Base-by-base conservation (phyloP, 2,113 vertebrate species). In the Heterochromis multidens region DNA sequence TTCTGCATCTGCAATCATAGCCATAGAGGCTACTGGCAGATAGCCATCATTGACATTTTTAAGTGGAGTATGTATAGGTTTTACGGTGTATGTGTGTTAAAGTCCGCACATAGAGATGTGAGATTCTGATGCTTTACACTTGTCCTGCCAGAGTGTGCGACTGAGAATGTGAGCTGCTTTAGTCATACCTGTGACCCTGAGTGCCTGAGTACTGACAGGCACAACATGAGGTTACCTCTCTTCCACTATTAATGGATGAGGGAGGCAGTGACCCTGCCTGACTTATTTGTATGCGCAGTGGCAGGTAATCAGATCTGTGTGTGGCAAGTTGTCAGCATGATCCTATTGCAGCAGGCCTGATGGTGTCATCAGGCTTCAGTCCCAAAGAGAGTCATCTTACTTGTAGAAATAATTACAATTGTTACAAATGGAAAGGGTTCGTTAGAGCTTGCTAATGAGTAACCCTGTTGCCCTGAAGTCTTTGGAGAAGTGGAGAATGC, bases 241-340 rank as follows among this genome's bases (percentile, higher is more conserved):
- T 83, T 84, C 25, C 27, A 83, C 63, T 83, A 67, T 85, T 89
- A 88, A 84, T 84, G 70, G 72, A 77, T 70, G 46, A 86, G 56
- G 57, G 65, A 77, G 49, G 33, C 70, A 56, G 40, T 49, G 81
- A 87, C 82, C 79, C 63, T 46, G 27, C 8, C 29, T 33, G 77
- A 59, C 25, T 59, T 84, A 59, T 84, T 87, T 89, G 70, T 77
- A 56, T 79, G 77, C 59, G 61, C 14, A 23, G 25, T 46, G 40
- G 59, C 59, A 61, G 58, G 70, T 86, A 74, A 89, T 77, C 72
- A 82, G 46, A 87, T 81, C n/a, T 59, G 21, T 31, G 10, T 43
- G 61, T 88, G 79, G 60, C 27, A 77, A 11, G 62, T 63, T 84
- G 52, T 86, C 54, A 52, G n/a, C 23, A 5, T 57, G 79, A 67